Percentiles rank a stretch among this genome's conserved stretches.
Evolutionary conservation across 2,113 vertebrate species (phyloP).

Genomic region (Gracilinanus agilis): DNA sequence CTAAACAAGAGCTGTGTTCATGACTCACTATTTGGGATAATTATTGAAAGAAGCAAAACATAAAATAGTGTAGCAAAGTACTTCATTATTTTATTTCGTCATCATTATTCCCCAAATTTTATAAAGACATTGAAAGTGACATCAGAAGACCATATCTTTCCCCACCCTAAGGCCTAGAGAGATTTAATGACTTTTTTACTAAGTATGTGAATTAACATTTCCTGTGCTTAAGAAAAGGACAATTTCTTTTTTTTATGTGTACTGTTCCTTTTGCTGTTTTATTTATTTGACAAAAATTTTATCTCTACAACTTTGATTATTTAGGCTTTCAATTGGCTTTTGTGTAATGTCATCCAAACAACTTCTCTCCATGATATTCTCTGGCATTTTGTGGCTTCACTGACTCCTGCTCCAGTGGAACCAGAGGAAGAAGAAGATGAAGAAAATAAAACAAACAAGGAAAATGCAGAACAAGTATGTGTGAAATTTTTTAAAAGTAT

Average conservation of each 20-base stretch:
- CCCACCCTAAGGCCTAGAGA: background rate
- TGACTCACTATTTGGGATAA: constrained; percentile 43
- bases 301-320: constrained; percentile 20
- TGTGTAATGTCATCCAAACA: constrained; percentile 99
- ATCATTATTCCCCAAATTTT: constrained; percentile 1
- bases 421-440: constrained; percentile 98
- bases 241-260: constrained; percentile 8
- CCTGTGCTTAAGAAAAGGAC: constrained; percentile 12
- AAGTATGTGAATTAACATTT: background rate
- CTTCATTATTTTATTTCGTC: background rate
- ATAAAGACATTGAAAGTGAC: background rate
- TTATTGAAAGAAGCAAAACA: constrained; percentile 1
- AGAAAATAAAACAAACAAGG: constrained; percentile 97
- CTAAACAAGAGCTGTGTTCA: constrained; percentile 20
- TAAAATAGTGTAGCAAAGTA: constrained; percentile 17
- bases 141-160: constrained; percentile 43
- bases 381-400: constrained; percentile 99
- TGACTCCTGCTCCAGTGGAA: constrained; percentile 96
- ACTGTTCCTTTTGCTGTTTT: constrained; percentile 33
- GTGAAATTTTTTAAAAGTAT: constrained; percentile 29
- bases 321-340: constrained; percentile 99
- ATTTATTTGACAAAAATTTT: background rate
- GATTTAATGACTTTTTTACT: background rate
- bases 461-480: constrained; percentile 93
- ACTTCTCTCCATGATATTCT: constrained; percentile 98